Percentiles rank a stretch among this genome's conserved stretches.
phyloP scores from a whole-genome alignment of 2,888 invertebrate genomes.

The Disparrhopalites patrizii region DNA sequence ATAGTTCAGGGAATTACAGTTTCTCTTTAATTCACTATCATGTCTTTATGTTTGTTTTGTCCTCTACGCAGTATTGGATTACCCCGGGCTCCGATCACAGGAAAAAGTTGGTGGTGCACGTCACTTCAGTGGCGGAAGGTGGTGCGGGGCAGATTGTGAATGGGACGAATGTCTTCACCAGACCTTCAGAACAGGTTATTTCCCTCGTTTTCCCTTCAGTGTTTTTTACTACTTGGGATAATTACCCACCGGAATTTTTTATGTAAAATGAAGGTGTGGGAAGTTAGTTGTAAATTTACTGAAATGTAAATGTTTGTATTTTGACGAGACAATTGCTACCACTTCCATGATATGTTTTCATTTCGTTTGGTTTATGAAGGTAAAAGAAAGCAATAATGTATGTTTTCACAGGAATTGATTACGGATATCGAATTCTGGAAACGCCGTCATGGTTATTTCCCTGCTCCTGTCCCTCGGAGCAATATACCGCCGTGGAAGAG shows the following conservation, averaged over 20 bases:
- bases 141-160: slow-evolving; percentile 7
- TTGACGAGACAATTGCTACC: not conserved
- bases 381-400: too few species aligned
- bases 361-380: not conserved
- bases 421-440: not conserved
- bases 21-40: too few species aligned
- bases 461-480: not conserved
- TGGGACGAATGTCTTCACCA: not conserved
- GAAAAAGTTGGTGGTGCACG: slow-evolving; percentile 7
- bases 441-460: not conserved
- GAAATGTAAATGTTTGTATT: too few species aligned
- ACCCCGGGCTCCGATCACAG: not conserved
- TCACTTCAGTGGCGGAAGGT: not conserved
- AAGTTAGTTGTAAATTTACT: too few species aligned
- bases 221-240: too few species aligned
- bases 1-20: too few species aligned
- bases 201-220: not conserved
- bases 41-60: too few species aligned
- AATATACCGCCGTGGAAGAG: slow-evolving; percentile 10
- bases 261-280: too few species aligned
- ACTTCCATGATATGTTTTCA: not conserved
- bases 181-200: not conserved
- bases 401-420: slow-evolving; percentile 3
- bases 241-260: too few species aligned
- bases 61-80: slow-evolving; percentile 19